Conservation (phyloP, 2,797 vertebrate genomes). For the Phoxinus dragarum region DNA sequence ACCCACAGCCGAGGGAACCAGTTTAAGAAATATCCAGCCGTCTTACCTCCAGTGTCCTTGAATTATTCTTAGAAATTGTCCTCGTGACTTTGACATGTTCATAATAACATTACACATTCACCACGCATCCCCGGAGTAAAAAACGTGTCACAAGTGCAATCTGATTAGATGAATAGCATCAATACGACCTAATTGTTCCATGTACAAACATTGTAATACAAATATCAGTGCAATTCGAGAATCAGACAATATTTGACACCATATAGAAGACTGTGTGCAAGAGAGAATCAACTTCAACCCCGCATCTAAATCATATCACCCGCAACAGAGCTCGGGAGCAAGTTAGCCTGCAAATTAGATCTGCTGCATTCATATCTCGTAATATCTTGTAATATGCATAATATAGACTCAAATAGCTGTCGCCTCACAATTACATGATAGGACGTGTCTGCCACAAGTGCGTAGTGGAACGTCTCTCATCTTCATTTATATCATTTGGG, state of each 20-base stretch:
- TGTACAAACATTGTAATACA: background rate
- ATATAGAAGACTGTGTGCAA: background rate
- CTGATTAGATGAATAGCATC: background rate
- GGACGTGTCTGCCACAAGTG: constrained; percentile 21
- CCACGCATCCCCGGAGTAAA: background rate
- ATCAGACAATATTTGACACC: constrained; percentile 10
- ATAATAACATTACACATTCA: background rate
- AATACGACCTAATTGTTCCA: background rate
- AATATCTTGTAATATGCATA: constrained; percentile 36
- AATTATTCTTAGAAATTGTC: constrained; percentile 40
- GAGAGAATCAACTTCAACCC: background rate
- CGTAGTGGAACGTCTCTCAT: background rate
- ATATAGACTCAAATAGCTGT: constrained; percentile 36
- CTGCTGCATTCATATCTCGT: constrained; percentile 33
- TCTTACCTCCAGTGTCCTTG: constrained; percentile 24
- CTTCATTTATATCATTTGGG: constrained; percentile 35
- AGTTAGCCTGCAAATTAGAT: constrained; percentile 30
- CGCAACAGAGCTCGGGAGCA: background rate
- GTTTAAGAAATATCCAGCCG: background rate
- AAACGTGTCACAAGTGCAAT: constrained; percentile 4
- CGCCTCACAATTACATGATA: constrained; percentile 28
- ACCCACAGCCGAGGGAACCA: background rate
- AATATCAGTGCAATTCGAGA: background rate
- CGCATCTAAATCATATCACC: background rate
- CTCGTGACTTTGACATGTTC: constrained; percentile 36